A percentile compares a stretch with the other conserved stretches of the same genome.
These are phyloP conservation scores for Drosophila glabriapex DNA, from an alignment of 2,888 invertebrate genomes.

Conservation along the genomic window DNA sequence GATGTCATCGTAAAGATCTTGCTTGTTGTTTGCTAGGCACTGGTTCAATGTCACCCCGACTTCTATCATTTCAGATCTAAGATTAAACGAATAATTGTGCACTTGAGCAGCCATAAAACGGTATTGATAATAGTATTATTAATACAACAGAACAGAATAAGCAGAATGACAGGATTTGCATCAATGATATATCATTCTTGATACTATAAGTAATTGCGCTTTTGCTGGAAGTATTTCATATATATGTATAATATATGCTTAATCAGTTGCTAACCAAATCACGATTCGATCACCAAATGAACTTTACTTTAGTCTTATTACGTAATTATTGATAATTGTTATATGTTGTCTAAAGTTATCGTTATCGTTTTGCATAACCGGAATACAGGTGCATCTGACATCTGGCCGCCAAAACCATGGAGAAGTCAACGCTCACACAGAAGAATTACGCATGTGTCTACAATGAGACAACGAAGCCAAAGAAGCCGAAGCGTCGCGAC, in stretches of 20 bases:
- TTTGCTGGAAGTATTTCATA: background rate
- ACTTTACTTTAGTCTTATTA: background rate
- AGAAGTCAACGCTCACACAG: slow-evolving; percentile 73
- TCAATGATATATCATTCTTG: background rate
- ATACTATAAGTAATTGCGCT: background rate
- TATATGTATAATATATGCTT: background rate
- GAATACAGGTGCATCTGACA: background rate
- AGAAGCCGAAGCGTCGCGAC: slow-evolving; percentile 85
- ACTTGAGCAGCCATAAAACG: background rate
- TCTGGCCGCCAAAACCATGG: slow-evolving; percentile 37
- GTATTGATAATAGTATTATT: background rate
- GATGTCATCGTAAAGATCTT: background rate
- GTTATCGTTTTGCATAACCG: background rate
- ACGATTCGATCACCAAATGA: background rate
- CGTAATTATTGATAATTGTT: background rate
- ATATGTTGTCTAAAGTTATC: background rate
- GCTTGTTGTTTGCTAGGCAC: background rate
- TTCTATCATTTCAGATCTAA: background rate
- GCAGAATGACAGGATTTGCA: background rate
- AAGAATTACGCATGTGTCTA: slow-evolving; percentile 77
- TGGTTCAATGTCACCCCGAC: background rate
- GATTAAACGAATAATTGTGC: background rate
- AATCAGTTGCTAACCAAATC: background rate
- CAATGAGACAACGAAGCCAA: slow-evolving; percentile 82
- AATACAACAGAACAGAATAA: background rate